Percentiles rank a stretch among this genome's conserved stretches.
These are phyloP conservation scores for Tetragonisca angustula DNA, from an alignment of 2,888 invertebrate species.

Conservation along the genomic window DNA sequence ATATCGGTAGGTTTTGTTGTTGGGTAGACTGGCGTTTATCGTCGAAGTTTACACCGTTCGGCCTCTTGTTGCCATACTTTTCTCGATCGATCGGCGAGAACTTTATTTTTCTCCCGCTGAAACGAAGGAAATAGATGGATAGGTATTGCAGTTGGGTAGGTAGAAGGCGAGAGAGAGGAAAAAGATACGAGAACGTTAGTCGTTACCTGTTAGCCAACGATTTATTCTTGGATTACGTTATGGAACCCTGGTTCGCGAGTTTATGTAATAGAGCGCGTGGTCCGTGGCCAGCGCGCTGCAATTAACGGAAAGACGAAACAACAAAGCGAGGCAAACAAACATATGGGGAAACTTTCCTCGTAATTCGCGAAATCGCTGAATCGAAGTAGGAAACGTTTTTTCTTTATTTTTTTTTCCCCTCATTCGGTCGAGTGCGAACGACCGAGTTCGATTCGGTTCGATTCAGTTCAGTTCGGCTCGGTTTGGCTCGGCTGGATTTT, in stretches of 20 bases:
- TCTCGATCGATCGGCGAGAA: slow-evolving; percentile 13
- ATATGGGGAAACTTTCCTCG: slow-evolving; percentile 5
- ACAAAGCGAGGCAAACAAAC: slow-evolving; percentile 25
- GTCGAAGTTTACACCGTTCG: neutral
- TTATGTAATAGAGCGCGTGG: slow-evolving; percentile 64
- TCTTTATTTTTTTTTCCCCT: neutral
- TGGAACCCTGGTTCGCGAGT: slow-evolving; percentile 64
- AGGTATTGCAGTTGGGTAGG: too few species aligned
- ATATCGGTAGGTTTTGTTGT: neutral
- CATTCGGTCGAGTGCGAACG: neutral
- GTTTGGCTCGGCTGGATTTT: neutral
- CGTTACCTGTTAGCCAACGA: slow-evolving; percentile 60
- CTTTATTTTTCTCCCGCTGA: slow-evolving; percentile 2
- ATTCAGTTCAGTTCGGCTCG: neutral
- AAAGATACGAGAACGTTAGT: slow-evolving; percentile 24
- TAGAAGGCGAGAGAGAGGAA: too few species aligned
- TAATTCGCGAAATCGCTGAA: slow-evolving; percentile 1
- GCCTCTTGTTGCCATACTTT: neutral
- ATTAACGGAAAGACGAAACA: slow-evolving; percentile 27
- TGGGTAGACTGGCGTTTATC: neutral
- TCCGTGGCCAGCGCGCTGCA: slow-evolving; percentile 33
- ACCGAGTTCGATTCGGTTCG: neutral
- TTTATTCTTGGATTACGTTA: slow-evolving; percentile 71
- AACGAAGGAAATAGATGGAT: neutral
- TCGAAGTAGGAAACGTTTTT: slow-evolving; percentile 7